These are phyloP conservation scores for Thymelicus sylvestris DNA, from an alignment of 2,888 invertebrate genomes.

Conservation along the genomic window DNA sequence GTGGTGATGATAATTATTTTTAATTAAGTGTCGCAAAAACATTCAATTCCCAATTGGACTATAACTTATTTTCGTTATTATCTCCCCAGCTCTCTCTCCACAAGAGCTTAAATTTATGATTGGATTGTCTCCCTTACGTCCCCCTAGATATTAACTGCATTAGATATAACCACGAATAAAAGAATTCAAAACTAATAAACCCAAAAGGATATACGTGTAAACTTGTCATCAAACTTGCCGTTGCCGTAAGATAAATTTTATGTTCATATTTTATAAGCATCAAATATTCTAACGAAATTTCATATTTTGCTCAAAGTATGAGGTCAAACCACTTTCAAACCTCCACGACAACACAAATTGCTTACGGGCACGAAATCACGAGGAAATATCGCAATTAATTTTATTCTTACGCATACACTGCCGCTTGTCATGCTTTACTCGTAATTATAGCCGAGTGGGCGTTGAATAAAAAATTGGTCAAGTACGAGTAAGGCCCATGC, in stretches of 20 bases:
- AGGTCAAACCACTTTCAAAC: conserved; percentile 11
- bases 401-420: conserved; percentile 44
- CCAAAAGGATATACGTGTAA: not conserved
- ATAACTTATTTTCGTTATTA: too few species aligned
- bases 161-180: too few species aligned
- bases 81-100: not conserved
- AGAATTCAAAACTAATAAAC: too few species aligned
- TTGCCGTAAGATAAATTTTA: too few species aligned
- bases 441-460: conserved; percentile 58
- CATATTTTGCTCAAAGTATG: not conserved
- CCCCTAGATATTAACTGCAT: too few species aligned
- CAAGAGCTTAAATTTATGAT: not conserved
- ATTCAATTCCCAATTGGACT: too few species aligned
- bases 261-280: too few species aligned
- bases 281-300: too few species aligned
- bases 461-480: conserved; percentile 52
- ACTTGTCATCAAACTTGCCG: too few species aligned
- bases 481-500: not conserved
- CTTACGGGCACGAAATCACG: conserved; percentile 15
- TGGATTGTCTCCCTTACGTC: not conserved
- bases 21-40: too few species aligned
- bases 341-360: conserved; percentile 17
- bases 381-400: conserved; percentile 27
- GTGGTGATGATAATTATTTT: too few species aligned
- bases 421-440: conserved; percentile 52